Evolutionary conservation across 2,113 vertebrate species (phyloP).

Genomic region (Limnothrissa miodon): DNA sequence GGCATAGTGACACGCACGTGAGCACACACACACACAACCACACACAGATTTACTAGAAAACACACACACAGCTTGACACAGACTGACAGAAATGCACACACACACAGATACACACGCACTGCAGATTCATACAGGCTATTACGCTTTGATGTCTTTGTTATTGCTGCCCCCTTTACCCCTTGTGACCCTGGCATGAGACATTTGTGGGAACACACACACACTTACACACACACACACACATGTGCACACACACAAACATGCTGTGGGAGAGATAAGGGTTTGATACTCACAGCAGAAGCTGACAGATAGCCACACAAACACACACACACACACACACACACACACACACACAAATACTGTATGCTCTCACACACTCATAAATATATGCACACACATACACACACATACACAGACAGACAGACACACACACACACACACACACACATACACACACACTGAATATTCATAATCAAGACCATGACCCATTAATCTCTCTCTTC

Average conservation of each 20-base stretch:
- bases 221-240: too few species aligned
- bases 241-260: too few species aligned
- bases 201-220: too few species aligned
- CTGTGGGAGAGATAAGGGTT: too few species aligned
- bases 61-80: background rate
- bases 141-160: too few species aligned
- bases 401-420: background rate
- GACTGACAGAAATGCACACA: background rate
- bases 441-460: background rate
- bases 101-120: background rate
- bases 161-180: too few species aligned
- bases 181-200: too few species aligned
- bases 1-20: background rate
- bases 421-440: background rate
- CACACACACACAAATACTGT: background rate
- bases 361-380: too few species aligned
- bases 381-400: too few species aligned
- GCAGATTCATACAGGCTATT: too few species aligned
- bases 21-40: background rate
- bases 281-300: too few species aligned
- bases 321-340: background rate
- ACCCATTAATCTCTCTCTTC: constrained; percentile 37
- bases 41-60: background rate
- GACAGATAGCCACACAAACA: background rate
- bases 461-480: background rate